Evolutionary conservation across 1,140 invertebrate species (phyloP).

Genomic region (Polypedilum pembai): DNA sequence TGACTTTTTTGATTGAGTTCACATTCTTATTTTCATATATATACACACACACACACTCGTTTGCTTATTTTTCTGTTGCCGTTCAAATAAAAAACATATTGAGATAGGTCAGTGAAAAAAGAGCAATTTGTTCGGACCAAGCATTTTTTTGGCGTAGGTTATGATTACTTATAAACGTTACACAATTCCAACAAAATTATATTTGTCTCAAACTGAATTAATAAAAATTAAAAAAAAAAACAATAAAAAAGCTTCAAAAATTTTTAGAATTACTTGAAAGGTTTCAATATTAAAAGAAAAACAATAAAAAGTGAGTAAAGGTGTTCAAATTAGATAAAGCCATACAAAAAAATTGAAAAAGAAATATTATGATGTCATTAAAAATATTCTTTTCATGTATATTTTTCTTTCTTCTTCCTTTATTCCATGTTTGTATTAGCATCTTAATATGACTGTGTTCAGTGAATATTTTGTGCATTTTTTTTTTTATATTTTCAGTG

Average conservation of each 20-base stretch:
- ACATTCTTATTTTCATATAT: too few relatives aligned
- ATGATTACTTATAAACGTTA: not conserved
- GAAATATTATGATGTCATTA: constrained; percentile 2
- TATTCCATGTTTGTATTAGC: not conserved
- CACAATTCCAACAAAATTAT: too few relatives aligned
- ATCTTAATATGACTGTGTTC: not conserved
- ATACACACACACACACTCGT: too few relatives aligned
- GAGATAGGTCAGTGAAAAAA: constrained; percentile 5
- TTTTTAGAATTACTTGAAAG: too few relatives aligned
- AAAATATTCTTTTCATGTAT: not conserved
- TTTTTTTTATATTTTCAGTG: not conserved
- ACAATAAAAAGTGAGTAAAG: not conserved
- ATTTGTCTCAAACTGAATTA: too few relatives aligned
- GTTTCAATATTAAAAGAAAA: too few relatives aligned
- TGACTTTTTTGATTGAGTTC: too few relatives aligned
- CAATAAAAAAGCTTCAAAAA: too few relatives aligned
- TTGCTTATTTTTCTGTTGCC: not conserved
- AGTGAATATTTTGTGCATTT: not conserved
- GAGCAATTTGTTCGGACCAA: not conserved
- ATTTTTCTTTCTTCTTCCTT: not conserved
- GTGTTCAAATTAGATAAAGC: not conserved
- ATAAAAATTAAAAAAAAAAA: too few relatives aligned
- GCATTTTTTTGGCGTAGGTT: not conserved
- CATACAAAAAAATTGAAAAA: not conserved
- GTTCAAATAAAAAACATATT: not conserved